Percentiles rank a stretch among this genome's conserved stretches.
These are phyloP conservation scores for Megalops cyprinoides DNA, from an alignment of 2,797 vertebrate genomes.

Conservation along the genomic window DNA sequence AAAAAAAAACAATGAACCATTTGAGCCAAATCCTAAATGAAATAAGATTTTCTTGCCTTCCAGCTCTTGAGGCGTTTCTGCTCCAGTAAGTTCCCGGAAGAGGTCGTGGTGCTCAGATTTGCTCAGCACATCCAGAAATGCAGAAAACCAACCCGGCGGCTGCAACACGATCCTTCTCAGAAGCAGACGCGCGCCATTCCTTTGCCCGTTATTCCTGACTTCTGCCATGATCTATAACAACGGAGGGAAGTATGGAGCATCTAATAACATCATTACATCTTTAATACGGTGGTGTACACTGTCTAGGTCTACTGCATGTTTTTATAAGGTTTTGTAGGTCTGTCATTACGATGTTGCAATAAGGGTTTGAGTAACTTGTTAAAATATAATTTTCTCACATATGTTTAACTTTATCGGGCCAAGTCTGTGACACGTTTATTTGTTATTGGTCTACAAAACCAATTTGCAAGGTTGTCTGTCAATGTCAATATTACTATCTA, in stretches of 20 bases:
- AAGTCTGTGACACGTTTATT: too few species aligned
- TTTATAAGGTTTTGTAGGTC: too few species aligned
- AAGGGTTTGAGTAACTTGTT: too few species aligned
- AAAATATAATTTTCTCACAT: too few species aligned
- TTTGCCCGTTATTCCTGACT: slow-evolving; percentile 55
- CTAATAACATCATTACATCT: too few species aligned
- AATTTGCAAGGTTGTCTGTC: too few species aligned
- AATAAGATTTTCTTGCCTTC: slow-evolving; percentile 38
- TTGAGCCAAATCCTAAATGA: too few species aligned
- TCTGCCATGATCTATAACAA: slow-evolving; percentile 71
- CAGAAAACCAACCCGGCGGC: slow-evolving; percentile 81
- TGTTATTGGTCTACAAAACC: too few species aligned
- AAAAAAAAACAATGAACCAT: not conserved
- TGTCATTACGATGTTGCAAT: not conserved
- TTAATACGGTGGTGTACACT: too few species aligned
- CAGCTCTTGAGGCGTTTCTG: slow-evolving; percentile 21
- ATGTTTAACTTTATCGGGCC: too few species aligned
- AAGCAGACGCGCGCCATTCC: slow-evolving; percentile 76
- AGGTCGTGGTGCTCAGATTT: slow-evolving; percentile 51
- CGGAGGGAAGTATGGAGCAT: not conserved
- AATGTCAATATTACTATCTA: too few species aligned
- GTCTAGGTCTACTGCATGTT: not conserved
- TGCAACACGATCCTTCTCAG: slow-evolving; percentile 78
- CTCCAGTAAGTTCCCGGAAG: slow-evolving; percentile 70
- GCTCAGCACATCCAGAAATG: slow-evolving; percentile 73